Percentiles rank a stretch among this genome's conserved stretches.
Evolutionary conservation across 2,888 invertebrate genomes (phyloP).

Genomic region (Clepsis dumicolana): DNA sequence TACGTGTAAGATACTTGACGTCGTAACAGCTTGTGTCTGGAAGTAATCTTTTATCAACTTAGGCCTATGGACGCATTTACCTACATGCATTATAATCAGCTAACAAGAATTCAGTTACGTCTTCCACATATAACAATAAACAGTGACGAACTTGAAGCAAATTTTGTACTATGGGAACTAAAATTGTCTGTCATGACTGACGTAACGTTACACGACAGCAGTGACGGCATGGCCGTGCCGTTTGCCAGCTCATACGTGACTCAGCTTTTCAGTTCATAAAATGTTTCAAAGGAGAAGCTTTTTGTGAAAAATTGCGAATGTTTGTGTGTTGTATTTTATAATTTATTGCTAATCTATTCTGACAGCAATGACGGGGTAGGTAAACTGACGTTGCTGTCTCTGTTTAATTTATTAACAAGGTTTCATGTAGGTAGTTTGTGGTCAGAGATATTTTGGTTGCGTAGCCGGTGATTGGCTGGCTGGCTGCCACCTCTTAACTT

Average conservation of each 20-base stretch:
- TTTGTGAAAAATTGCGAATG: conserved; percentile 4
- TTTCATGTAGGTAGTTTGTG: conserved; percentile 8
- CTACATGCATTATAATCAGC: not conserved
- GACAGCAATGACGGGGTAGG: conserved; percentile 2
- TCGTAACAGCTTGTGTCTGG: not conserved
- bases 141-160: not conserved
- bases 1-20: not conserved
- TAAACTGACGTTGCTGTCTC: conserved; percentile 13
- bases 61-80: conserved; percentile 4
- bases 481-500: not conserved
- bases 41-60: not conserved
- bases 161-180: not conserved
- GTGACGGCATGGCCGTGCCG: conserved; percentile 3
- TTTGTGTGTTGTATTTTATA: conserved; percentile 2
- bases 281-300: conserved; percentile 7
- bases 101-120: conserved; percentile 12
- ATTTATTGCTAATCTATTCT: conserved; percentile 1
- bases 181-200: conserved; percentile 8
- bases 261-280: conserved; percentile 9
- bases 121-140: conserved; percentile 11
- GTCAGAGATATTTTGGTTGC: not conserved
- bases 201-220: not conserved
- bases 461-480: not conserved
- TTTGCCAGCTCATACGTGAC: conserved; percentile 13
- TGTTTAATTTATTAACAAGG: conserved; percentile 4